Base-by-base conservation (phyloP, 2,888 invertebrate species). In the Tipula helvola region DNA sequence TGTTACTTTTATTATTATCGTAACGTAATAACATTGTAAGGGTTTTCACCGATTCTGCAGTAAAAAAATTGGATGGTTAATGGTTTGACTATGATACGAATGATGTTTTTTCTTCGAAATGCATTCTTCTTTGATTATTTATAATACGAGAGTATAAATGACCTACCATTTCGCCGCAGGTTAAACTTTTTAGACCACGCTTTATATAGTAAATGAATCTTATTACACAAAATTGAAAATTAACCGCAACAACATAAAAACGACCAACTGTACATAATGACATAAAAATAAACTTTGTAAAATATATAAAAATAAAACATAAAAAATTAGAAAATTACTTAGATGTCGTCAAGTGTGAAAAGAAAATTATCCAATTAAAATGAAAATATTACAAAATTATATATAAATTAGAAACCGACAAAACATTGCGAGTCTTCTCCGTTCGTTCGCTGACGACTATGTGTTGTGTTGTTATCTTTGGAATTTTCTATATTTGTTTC, bases 401-500 rank as follows among this genome's bases (percentile, higher is more conserved):
- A 71, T 71, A 71, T 71, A 71, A 71, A 71, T 71, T 71, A 71
- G 71, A 71, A 71, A 71, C 71, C 71, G 71, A 71, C 71, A 71
- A 71, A 71, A 71, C 28, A 71, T 71, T 71, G 71, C 8, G 71
- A 71, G 28, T 71, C 28, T 71, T 71, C 71, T 71, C 28, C 28
- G 71, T 10, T 71, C 71, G 71, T 8, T 71, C 52, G 0, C 28
- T 28, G 28, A 28, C 52, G 71, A 71, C 71, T 18, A n/a, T 71
- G 28, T 28, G 28, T 18, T 71, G 71, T 28, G 71, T 71, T 28
- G 71, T 71, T 71, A 71, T 71, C 71, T 71, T 71, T 71, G 71
- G 71, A 71, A 71, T 71, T 71, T 71, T 71, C 71, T 71, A 71
- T 28, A 71, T 71, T 71, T 28, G 71, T 71, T 71, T 71, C 18